Conservation (phyloP, 2,888 invertebrate genomes). For the Anagyrus pseudococci region DNA sequence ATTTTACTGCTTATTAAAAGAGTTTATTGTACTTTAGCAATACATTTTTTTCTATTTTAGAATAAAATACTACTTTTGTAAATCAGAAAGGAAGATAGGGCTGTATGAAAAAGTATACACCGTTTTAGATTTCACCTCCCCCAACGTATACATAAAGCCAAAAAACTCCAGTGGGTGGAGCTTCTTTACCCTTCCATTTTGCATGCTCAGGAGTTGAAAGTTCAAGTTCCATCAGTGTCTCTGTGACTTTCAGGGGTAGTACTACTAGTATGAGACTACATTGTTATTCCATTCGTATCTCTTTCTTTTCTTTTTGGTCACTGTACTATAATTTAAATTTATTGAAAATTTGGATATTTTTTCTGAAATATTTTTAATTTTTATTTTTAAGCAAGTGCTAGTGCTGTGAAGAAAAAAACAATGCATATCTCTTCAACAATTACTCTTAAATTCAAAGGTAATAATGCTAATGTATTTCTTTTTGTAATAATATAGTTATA, state of each 20-base stretch:
- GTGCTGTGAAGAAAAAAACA: too few species aligned
- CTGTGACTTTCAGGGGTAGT: too few species aligned
- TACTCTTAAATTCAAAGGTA: too few species aligned
- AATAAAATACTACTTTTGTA: background rate
- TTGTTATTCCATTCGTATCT: background rate
- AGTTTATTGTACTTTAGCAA: too few species aligned
- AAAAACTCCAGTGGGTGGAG: constrained; percentile 50
- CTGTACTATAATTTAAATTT: background rate
- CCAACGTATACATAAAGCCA: constrained; percentile 37
- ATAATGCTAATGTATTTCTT: background rate
- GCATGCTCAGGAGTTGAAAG: constrained; percentile 46
- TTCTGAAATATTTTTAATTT: too few species aligned
- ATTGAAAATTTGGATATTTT: too few species aligned
- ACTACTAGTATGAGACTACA: constrained; percentile 35
- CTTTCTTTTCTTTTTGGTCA: constrained; percentile 9
- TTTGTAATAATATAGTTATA: background rate
- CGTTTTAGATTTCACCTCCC: constrained; percentile 37
- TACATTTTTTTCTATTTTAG: background rate
- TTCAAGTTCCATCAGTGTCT: constrained; percentile 21
- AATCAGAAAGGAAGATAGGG: constrained; percentile 23
- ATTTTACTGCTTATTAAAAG: too few species aligned
- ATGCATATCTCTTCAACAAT: too few species aligned
- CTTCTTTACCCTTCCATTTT: constrained; percentile 54
- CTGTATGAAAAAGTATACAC: constrained; percentile 35
- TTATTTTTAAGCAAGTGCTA: too few species aligned